Evolutionary conservation across 1,140 invertebrate genomes (phyloP).

Genomic region (Neotoxoptera formosana): DNA sequence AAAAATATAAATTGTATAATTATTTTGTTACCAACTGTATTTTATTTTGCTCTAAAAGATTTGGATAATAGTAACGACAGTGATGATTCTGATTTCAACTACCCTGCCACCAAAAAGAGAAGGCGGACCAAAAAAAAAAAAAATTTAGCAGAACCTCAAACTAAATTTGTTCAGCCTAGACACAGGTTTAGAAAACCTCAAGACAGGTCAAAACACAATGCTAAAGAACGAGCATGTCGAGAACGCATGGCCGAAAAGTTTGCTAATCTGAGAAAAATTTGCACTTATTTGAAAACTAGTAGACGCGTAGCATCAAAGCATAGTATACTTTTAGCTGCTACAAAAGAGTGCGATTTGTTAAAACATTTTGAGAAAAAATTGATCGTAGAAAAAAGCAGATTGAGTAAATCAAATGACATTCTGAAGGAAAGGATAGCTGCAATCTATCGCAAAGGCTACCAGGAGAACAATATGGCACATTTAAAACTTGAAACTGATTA

Average conservation of each 20-base stretch:
- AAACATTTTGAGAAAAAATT: not conserved
- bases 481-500: too few species aligned
- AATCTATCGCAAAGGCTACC: not conserved
- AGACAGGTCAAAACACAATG: not conserved
- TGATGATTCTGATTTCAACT: not conserved
- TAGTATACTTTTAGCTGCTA: slow-evolving; percentile 40
- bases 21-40: not conserved
- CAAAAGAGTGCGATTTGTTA: slow-evolving; percentile 14
- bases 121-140: not conserved
- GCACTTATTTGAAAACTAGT: not conserved
- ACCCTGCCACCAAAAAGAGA: not conserved
- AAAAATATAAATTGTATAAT: not conserved
- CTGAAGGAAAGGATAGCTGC: not conserved
- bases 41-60: slow-evolving; percentile 13
- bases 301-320: slow-evolving; percentile 28
- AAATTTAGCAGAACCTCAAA: not conserved
- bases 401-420: not conserved
- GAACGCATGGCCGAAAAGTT: not conserved
- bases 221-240: slow-evolving; percentile 37
- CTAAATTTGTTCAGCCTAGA: too few species aligned
- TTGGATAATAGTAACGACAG: not conserved
- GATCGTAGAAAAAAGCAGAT: not conserved
- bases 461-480: not conserved
- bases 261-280: not conserved
- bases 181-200: not conserved